These are phyloP conservation scores for Acridotheres tristis DNA, from an alignment of 2,797 vertebrate species.

Conservation along the genomic window DNA sequence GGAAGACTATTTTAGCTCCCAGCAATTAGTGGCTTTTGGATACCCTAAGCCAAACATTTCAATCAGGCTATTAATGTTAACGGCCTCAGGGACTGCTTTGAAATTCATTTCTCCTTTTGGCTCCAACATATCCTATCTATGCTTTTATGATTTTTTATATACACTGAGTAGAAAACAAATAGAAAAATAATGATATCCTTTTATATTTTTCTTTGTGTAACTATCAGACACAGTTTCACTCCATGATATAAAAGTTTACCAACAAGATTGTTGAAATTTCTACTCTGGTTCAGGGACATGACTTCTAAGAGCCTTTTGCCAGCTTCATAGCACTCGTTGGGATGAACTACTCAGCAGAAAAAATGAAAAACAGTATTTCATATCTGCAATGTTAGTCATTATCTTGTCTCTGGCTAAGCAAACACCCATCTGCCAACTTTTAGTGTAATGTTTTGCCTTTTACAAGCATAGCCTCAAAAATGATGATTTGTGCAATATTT, in stretches of 20 bases:
- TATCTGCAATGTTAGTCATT: not conserved
- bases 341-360: not conserved
- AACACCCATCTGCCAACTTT: not conserved
- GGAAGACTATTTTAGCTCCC: not conserved
- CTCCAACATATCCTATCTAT: not conserved
- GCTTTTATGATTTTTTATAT: not conserved
- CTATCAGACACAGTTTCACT: not conserved
- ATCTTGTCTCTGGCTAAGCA: not conserved
- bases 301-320: not conserved
- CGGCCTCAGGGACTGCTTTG: not conserved
- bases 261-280: not conserved
- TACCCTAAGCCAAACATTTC: not conserved
- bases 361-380: not conserved
- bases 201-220: not conserved
- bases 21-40: not conserved
- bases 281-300: not conserved
- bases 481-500: not conserved
- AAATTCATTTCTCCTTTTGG: not conserved
- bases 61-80: not conserved
- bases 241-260: not conserved
- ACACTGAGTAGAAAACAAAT: not conserved
- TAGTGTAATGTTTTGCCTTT: not conserved
- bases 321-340: not conserved
- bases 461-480: not conserved
- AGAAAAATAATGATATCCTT: not conserved